Evolutionary conservation across 2,888 invertebrate species (phyloP).

Genomic region (Macrosoma leucophasiata): DNA sequence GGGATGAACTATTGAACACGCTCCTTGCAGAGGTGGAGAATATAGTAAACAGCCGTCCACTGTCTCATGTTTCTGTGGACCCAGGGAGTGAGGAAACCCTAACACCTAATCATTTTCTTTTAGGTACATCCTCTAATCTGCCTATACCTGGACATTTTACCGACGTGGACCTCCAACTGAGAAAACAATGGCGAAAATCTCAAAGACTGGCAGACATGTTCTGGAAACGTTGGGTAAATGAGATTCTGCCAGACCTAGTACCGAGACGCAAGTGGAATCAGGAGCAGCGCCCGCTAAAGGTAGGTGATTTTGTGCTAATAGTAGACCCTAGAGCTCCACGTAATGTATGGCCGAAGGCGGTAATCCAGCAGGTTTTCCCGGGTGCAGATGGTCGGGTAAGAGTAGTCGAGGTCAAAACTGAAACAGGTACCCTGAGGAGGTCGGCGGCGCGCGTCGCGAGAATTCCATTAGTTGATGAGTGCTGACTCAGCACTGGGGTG

Average conservation of each 20-base stretch:
- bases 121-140: neutral
- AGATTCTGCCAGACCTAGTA: neutral
- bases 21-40: slow-evolving; percentile 9
- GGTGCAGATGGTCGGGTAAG: slow-evolving; percentile 7
- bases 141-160: neutral
- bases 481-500: neutral
- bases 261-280: slow-evolving; percentile 10
- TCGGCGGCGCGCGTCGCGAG: slow-evolving; percentile 3
- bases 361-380: neutral
- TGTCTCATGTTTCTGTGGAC: slow-evolving; percentile 1
- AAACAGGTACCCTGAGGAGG: slow-evolving; percentile 2
- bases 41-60: slow-evolving; percentile 10
- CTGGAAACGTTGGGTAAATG: slow-evolving; percentile 1
- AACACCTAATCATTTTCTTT: neutral
- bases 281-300: neutral
- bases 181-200: neutral
- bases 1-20: slow-evolving; percentile 8
- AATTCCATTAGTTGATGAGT: slow-evolving; percentile 1
- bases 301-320: slow-evolving; percentile 2
- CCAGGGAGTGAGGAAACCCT: neutral
- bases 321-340: slow-evolving; percentile 1
- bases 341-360: slow-evolving; percentile 1
- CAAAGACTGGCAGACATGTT: neutral
- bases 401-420: slow-evolving; percentile 6
- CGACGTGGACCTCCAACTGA: neutral